Conservation (phyloP, 1,140 invertebrate genomes). For the Cataglyphis hispanica region DNA sequence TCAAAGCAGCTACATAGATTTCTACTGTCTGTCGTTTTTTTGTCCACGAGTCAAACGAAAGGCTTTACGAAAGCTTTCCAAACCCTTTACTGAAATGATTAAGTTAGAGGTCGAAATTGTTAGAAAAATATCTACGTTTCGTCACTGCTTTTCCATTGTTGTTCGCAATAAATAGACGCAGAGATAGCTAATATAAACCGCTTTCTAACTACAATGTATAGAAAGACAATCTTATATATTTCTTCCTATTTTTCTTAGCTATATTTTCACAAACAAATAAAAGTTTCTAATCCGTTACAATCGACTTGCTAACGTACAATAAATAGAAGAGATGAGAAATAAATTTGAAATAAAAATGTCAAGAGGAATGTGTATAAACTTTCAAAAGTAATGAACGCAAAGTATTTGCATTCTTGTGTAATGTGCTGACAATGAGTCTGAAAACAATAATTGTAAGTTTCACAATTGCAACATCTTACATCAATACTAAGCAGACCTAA, state of each 20-base stretch:
- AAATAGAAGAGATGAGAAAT: background rate
- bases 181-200: background rate
- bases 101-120: background rate
- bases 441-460: background rate
- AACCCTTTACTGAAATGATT: conserved; percentile 76
- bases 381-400: background rate
- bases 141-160: background rate
- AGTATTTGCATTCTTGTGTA: background rate
- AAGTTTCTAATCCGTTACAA: conserved; percentile 5
- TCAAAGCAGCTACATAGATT: background rate
- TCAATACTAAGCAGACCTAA: conserved; percentile 1
- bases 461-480: background rate
- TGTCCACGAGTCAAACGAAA: conserved; percentile 74
- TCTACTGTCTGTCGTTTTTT: conserved; percentile 48
- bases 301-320: background rate
- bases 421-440: background rate
- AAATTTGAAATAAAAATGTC: background rate
- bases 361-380: background rate
- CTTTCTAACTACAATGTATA: background rate
- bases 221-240: background rate
- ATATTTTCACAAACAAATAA: background rate
- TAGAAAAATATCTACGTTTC: background rate
- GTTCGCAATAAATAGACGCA: background rate
- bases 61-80: conserved; percentile 78
- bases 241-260: background rate